A percentile compares a stretch with the other conserved stretches of the same genome.
These are phyloP conservation scores for Brachyhypopomus gauderio DNA, from an alignment of 2,113 vertebrate genomes.

Conservation along the genomic window DNA sequence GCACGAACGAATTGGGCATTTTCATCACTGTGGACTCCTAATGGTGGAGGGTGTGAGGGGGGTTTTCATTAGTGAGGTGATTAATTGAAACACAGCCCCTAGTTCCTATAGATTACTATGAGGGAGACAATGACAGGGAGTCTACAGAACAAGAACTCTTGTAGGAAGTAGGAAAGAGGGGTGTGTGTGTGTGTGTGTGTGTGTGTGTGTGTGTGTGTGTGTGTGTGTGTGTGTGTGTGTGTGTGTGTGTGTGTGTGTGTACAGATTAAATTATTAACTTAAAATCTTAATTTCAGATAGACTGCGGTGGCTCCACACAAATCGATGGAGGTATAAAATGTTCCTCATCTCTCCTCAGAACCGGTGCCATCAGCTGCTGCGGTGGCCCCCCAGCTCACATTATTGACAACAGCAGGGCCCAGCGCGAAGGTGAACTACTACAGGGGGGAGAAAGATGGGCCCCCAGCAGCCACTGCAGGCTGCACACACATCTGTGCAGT, in stretches of 20 bases:
- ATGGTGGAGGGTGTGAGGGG: conserved; percentile 15
- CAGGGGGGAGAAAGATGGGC: neutral
- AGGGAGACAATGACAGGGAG: conserved; percentile 41
- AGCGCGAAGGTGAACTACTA: neutral
- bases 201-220: neutral
- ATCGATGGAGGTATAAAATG: neutral
- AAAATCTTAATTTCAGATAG: conserved; percentile 4
- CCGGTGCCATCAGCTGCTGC: neutral
- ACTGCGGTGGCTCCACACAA: neutral
- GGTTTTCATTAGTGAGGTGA: conserved; percentile 30
- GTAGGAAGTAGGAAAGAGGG: neutral
- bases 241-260: conserved; percentile 1
- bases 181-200: conserved; percentile 5
- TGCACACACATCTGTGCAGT: conserved; percentile 24
- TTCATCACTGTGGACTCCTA: conserved; percentile 31
- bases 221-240: conserved; percentile 7
- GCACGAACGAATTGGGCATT: neutral
- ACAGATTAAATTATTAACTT: neutral
- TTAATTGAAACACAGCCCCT: conserved; percentile 37
- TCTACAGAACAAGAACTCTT: conserved; percentile 31
- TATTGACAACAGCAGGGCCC: neutral
- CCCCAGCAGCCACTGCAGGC: neutral
- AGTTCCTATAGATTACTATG: conserved; percentile 41
- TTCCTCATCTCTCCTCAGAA: neutral
- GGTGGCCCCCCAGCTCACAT: neutral